A percentile compares a stretch with the other conserved stretches of the same genome.
phyloP scores from a whole-genome alignment of 2,797 vertebrate genomes.

The Sebastes hubbsi region DNA sequence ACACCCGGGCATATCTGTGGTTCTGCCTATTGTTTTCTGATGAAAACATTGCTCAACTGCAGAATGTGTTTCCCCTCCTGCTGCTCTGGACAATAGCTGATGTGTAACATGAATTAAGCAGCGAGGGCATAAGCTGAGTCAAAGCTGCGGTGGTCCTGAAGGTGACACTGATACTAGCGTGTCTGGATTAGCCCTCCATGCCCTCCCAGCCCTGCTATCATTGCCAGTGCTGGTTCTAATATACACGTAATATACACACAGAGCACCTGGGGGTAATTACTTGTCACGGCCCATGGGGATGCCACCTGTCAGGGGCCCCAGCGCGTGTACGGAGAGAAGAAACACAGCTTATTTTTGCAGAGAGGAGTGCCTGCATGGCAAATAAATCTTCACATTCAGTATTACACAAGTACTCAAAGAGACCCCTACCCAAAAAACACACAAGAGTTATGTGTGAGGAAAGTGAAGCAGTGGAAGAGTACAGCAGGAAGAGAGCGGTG shows the following conservation, averaged over 20 bases:
- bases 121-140: constrained; percentile 9
- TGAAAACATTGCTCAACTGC: constrained; percentile 57
- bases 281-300: constrained; percentile 30
- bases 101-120: constrained; percentile 45
- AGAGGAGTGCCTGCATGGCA: neutral
- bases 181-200: constrained; percentile 40
- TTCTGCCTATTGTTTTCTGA: constrained; percentile 64
- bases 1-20: constrained; percentile 49
- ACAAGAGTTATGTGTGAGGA: neutral
- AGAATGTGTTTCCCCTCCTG: constrained; percentile 54
- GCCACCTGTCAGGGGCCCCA: constrained; percentile 46
- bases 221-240: neutral
- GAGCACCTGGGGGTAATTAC: constrained; percentile 64
- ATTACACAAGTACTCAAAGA: constrained; percentile 2
- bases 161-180: constrained; percentile 45
- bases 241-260: constrained; percentile 9
- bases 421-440: constrained; percentile 9
- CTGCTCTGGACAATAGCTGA: constrained; percentile 47
- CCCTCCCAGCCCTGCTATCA: constrained; percentile 7
- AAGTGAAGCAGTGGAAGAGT: constrained; percentile 36
- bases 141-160: constrained; percentile 34
- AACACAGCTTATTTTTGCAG: constrained; percentile 39
- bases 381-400: constrained; percentile 13
- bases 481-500: constrained; percentile 39
- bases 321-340: neutral